Conservation (phyloP, 2,113 vertebrate genomes). For the Nansenia antarctica region DNA sequence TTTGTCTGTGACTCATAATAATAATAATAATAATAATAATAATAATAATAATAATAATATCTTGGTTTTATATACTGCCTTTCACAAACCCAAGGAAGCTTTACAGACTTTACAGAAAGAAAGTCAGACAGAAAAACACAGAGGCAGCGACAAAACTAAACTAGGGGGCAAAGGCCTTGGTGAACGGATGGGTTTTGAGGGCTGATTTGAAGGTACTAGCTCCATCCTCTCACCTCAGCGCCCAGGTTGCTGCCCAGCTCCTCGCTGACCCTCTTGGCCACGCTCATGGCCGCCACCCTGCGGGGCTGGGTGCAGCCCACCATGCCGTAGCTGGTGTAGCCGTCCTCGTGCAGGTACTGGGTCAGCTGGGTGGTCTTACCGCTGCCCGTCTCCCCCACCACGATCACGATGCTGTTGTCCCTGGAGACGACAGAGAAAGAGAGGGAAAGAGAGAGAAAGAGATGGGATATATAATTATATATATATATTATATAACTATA, state of each 20-base stretch:
- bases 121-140: no score
- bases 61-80: no score
- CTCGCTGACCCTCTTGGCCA: constrained; percentile 97
- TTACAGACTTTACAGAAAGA: no score
- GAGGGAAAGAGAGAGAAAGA: not conserved
- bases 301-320: constrained; percentile 97
- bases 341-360: constrained; percentile 95
- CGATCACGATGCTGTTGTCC: constrained; percentile 98
- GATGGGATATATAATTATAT: not conserved
- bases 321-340: constrained; percentile 97
- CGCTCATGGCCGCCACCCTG: constrained; percentile 96
- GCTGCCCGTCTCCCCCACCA: constrained; percentile 96
- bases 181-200: no score
- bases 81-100: no score
- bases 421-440: constrained; percentile 59
- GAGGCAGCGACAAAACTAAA: no score
- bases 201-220: not conserved
- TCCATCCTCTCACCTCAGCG: constrained; percentile 87
- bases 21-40: no score
- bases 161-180: no score
- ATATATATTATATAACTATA: no score
- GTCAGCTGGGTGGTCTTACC: constrained; percentile 98
- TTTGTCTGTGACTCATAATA: not conserved
- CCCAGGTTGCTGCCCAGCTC: constrained; percentile 91
- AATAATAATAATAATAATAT: no score